Base-by-base conservation (phyloP, 2,797 vertebrate genomes). In the Sebastes vulpes region DNA sequence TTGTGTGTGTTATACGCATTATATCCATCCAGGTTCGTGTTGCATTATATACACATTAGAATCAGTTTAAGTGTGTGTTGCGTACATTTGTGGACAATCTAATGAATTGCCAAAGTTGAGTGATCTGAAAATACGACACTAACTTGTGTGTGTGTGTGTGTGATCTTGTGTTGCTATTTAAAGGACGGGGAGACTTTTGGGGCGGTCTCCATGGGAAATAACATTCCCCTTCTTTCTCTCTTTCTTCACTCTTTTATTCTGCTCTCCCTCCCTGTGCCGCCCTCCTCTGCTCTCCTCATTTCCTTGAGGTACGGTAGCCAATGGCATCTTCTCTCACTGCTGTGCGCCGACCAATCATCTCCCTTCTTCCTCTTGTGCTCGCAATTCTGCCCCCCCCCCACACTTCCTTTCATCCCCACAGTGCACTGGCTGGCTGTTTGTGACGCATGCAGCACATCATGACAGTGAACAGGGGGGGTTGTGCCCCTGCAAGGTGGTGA, bases 261-360 rank as follows among this genome's bases (percentile, higher is more conserved):
- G 72, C 82, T 86, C 83, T 89, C 77, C 90, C 82, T 86, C 86
- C 84, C 78, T 73, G 84, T 89, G 94, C 94, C 54, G 93, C 93
- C 87, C 90, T 91, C 79, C 81, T 89, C 93, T 89, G 88, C 91
- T 95, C 93, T 94, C 93, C 90, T 94, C 91, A 88, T 94, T 90
- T 92, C 91, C 90, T 90, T 94, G 96, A 97, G 96, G 96, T 97
- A 97, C 71, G 91, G 91, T 94, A 93, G 92, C 91, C 92, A 92
- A 92, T 81, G 83, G 72, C 79, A 42, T 91, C 85, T 65, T 77
- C 81, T 90, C 69, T 85, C 89, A 79, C 81, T 79, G 89, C 89
- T 91, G 31, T 79, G 72, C 65, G 58, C 70, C 60, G 38, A 72
- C 90, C 91, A 88, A 85, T 92, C 92, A 85, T 72, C 72, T 72